Percentiles rank a stretch among this genome's conserved stretches.
These are phyloP conservation scores for Rhincodon typus DNA, from an alignment of 2,797 vertebrate genomes.

Conservation along the genomic window DNA sequence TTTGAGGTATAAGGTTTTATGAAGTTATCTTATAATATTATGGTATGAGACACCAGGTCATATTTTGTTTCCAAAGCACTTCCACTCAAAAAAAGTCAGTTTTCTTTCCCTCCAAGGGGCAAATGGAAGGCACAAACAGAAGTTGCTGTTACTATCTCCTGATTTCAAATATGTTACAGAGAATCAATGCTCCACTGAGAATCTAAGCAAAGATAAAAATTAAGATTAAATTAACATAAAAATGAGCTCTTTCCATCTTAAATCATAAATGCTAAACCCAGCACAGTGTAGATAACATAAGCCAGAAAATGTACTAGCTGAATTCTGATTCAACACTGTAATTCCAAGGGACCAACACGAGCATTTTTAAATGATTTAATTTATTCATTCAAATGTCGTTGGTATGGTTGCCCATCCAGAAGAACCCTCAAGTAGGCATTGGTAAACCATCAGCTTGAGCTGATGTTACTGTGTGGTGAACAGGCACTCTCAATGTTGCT, in stretches of 20 bases:
- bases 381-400: not conserved
- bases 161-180: not conserved
- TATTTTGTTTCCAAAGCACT: not conserved
- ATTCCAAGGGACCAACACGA: not conserved
- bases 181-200: not conserved
- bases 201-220: not conserved
- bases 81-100: not conserved
- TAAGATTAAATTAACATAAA: slow-evolving; percentile 5
- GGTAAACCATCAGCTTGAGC: not conserved
- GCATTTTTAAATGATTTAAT: not conserved
- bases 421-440: not conserved
- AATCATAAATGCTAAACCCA: not conserved
- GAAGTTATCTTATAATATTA: not conserved
- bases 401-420: not conserved
- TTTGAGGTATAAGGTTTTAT: not conserved
- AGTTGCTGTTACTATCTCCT: not conserved
- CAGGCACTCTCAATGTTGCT: not conserved
- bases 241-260: not conserved
- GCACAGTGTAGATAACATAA: not conserved
- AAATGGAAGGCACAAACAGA: not conserved
- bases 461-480: not conserved
- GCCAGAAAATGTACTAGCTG: not conserved
- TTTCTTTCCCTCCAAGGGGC: not conserved
- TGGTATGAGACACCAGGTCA: not conserved
- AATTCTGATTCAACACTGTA: not conserved